Conservation (phyloP, 2,888 invertebrate species). For the Dromius quadrimaculatus region DNA sequence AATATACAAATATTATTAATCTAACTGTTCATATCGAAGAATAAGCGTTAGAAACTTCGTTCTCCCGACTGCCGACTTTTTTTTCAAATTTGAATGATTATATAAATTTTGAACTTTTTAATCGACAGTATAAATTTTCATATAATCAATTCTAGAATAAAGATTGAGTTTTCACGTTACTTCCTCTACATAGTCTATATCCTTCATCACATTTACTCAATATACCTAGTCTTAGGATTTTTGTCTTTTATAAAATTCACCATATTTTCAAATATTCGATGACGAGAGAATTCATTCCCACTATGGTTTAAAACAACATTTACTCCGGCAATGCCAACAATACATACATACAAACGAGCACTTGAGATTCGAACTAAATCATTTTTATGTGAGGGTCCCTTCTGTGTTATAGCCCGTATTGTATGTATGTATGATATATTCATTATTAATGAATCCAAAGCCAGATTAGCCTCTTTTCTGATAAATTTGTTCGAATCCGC, state of each 20-base stretch:
- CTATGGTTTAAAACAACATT: slow-evolving; percentile 70
- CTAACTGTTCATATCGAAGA: no score
- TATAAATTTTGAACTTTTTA: no score
- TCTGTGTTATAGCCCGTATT: slow-evolving; percentile 68
- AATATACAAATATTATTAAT: no score
- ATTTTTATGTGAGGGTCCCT: slow-evolving; percentile 73
- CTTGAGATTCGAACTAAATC: slow-evolving; percentile 76
- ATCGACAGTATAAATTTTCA: no score
- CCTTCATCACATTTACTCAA: no score
- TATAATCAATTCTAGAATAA: no score
- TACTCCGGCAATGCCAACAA: slow-evolving; percentile 75
- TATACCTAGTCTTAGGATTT: slow-evolving; percentile 68
- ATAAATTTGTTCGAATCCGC: slow-evolving; percentile 82
- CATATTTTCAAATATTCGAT: slow-evolving; percentile 67
- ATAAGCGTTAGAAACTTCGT: no score
- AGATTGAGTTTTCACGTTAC: no score
- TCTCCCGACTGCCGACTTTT: no score
- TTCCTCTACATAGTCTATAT: not conserved
- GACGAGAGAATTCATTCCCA: slow-evolving; percentile 69
- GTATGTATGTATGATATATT: slow-evolving; percentile 72
- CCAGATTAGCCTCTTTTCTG: slow-evolving; percentile 79
- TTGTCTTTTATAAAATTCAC: slow-evolving; percentile 70
- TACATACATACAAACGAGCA: slow-evolving; percentile 74
- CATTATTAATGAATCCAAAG: slow-evolving; percentile 77
- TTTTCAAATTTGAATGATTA: no score